Evolutionary conservation across 2,888 invertebrate species (phyloP).

Genomic region (Eupithecia subumbrata): DNA sequence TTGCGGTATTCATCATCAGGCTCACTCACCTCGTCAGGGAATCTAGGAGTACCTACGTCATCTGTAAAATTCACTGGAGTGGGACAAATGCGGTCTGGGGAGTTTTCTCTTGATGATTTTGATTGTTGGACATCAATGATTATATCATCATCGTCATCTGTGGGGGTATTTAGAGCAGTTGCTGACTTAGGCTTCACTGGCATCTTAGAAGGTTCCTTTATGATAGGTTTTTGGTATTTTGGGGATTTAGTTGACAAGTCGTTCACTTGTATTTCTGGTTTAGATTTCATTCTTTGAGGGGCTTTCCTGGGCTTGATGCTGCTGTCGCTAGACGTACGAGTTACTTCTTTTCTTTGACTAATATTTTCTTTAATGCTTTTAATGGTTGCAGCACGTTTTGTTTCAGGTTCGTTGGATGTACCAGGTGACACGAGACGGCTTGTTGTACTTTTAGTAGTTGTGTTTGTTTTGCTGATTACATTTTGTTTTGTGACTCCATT

Average conservation of each 20-base stretch:
- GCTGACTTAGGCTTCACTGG: conserved; percentile 77
- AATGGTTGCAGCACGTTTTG: conserved; percentile 62
- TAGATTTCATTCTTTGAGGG: conserved; percentile 76
- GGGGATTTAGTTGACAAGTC: conserved; percentile 63
- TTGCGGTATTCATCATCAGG: conserved; percentile 86
- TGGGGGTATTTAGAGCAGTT: conserved; percentile 79
- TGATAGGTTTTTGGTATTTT: conserved; percentile 60
- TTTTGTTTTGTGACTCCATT: conserved; percentile 62
- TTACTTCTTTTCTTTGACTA: conserved; percentile 73
- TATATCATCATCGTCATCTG: conserved; percentile 85
- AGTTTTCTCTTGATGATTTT: conserved; percentile 89
- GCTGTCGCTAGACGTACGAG: conserved; percentile 84
- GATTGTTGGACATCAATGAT: conserved; percentile 88
- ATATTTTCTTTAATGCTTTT: conserved; percentile 68
- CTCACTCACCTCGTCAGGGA: conserved; percentile 89
- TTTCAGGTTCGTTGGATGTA: conserved; percentile 62
- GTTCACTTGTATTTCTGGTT: conserved; percentile 78
- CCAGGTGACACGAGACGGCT: conserved; percentile 53
- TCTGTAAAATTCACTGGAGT: conserved; percentile 85
- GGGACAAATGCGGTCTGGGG: conserved; percentile 88
- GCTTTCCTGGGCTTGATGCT: conserved; percentile 78
- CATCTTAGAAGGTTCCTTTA: conserved; percentile 65
- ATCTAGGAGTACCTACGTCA: conserved; percentile 86
- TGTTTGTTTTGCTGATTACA: conserved; percentile 53
- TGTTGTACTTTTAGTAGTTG: conserved; percentile 49